Evolutionary conservation across 2,113 vertebrate species (phyloP), one percentile per base, ranked within the genome.

Genomic region (Myrmecobius fasciatus): DNA sequence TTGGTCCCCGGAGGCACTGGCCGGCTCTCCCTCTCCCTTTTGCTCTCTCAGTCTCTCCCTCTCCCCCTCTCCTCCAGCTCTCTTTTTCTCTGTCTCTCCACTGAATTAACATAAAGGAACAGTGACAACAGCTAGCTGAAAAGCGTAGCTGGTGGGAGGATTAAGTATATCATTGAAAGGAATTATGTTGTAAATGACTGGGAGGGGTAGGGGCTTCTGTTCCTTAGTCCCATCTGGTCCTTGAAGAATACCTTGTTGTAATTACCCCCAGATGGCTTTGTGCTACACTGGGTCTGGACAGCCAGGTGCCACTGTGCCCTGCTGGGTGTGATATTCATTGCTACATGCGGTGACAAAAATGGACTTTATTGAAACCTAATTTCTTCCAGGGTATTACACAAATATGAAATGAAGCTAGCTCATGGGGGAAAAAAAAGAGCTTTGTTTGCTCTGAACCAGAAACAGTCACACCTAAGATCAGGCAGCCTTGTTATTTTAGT

Each of bases 141-240:
- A 99, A 99, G 98, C 99, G 98, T 99, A 99, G 99, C 99, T 99
- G 99, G 99, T 99, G 99, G 99, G 99, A 99, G 99, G 99, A 99
- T 99, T 99, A 99, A 99, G 99, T 99, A 99, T 99, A 99, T 99
- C 99, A 99, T 99, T 99, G 99, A 99, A 99, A 99, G 99, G 99
- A 99, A 99, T 99, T 99, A 99, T 99, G 99, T 99, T 99, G 99
- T 99, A 99, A 99, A 99, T 99, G 99, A 99, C 99, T 98, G 99
- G 99, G 99, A 99, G 99, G 99, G 98, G 98, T 98, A 97, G 97
- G 98, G 98, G 99, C 99, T 99, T 99, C 98, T 98, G 98, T 99
- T 99, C 98, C 98, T 98, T 98, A 98, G 98, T 99, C 99, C 99
- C 99, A 99, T 99, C 99, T 99, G 99, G 99, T 99, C 99, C 98